Percentiles rank a stretch among this genome's conserved stretches.
phyloP scores from a whole-genome alignment of 1,140 invertebrate species.

The Ceratina australensis region DNA sequence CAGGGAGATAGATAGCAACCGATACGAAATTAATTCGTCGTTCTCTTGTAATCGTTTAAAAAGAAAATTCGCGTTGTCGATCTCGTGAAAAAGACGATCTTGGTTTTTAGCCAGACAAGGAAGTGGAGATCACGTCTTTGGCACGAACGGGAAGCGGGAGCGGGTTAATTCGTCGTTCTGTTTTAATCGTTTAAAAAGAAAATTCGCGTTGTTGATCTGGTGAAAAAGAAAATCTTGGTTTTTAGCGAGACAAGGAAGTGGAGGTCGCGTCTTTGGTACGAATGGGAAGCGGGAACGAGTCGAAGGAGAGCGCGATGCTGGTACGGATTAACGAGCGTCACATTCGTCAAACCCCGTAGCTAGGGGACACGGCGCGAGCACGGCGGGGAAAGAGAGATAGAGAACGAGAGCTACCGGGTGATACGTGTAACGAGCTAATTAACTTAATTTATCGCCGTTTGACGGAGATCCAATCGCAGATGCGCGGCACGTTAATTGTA shows the following conservation, averaged over 20 bases:
- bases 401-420: constrained; percentile 51
- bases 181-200: too few relatives aligned
- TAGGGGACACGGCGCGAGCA: too few relatives aligned
- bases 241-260: background rate
- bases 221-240: too few relatives aligned
- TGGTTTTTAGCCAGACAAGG: background rate
- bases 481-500: constrained; percentile 70
- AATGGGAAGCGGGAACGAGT: constrained; percentile 2
- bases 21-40: too few relatives aligned
- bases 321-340: constrained; percentile 65
- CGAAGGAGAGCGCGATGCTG: constrained; percentile 18
- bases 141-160: constrained; percentile 13
- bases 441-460: constrained; percentile 73
- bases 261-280: background rate
- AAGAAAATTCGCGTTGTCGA: too few relatives aligned
- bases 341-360: constrained; percentile 65
- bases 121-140: constrained; percentile 1
- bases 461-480: constrained; percentile 70
- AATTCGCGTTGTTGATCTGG: too few relatives aligned
- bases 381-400: too few relatives aligned
- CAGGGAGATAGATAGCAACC: too few relatives aligned
- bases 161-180: too few relatives aligned
- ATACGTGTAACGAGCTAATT: constrained; percentile 72
- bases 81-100: too few relatives aligned
- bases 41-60: too few relatives aligned